Conservation (phyloP, 2,888 invertebrate genomes). For the Oscheius sp. region DNA sequence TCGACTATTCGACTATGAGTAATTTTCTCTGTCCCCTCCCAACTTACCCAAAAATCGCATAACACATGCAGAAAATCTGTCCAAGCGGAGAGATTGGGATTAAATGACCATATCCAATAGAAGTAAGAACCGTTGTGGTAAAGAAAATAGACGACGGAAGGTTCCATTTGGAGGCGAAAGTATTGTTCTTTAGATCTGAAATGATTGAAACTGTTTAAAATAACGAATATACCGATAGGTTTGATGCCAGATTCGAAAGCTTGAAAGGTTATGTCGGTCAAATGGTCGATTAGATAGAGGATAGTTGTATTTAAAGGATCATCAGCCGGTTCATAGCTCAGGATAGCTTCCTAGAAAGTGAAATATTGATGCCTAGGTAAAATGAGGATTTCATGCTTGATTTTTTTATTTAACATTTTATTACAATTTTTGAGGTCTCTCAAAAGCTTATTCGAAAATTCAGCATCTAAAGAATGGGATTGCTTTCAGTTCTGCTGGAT, state of each 20-base stretch:
- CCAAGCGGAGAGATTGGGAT: conserved; percentile 66
- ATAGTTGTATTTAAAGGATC: conserved; percentile 36
- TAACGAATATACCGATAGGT: conserved; percentile 35
- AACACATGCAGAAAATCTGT: conserved; percentile 65
- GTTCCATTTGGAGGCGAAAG: conserved; percentile 54
- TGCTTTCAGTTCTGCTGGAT: neutral
- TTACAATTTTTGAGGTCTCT: too few relatives aligned
- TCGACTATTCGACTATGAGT: too few relatives aligned
- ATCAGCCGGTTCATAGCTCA: conserved; percentile 33
- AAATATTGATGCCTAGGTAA: conserved; percentile 4
- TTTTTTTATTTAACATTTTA: too few relatives aligned
- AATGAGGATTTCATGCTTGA: too few relatives aligned
- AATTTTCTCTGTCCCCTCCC: conserved; percentile 32
- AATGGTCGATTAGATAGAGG: conserved; percentile 52
- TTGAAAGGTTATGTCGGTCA: conserved; percentile 57
- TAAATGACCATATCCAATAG: conserved; percentile 65
- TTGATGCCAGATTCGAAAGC: conserved; percentile 60
- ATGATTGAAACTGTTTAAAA: neutral
- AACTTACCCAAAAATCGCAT: conserved; percentile 64
- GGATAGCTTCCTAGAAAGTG: conserved; percentile 35
- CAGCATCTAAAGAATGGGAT: neutral
- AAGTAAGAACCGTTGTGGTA: conserved; percentile 63
- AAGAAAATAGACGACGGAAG: conserved; percentile 65
- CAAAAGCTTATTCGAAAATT: too few relatives aligned
- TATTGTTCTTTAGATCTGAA: conserved; percentile 35